Evolutionary conservation across 2,888 invertebrate species (phyloP).

Genomic region (Cryptocheilus praepositus): DNA sequence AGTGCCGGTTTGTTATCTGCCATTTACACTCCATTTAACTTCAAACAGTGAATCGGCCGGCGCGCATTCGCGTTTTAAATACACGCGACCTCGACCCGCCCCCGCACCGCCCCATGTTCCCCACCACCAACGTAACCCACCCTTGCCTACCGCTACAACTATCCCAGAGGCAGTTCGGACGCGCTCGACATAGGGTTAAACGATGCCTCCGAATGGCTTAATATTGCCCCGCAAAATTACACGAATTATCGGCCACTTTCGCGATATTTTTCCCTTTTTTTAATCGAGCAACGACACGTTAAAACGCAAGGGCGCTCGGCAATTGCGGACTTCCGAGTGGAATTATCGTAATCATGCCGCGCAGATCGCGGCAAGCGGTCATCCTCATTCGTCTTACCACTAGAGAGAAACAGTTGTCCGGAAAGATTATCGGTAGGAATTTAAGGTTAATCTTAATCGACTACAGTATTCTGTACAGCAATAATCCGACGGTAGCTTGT

Average conservation of each 20-base stretch:
- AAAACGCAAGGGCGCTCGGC: slow-evolving; percentile 10
- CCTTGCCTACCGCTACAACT: slow-evolving; percentile 10
- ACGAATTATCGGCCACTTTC: slow-evolving; percentile 57
- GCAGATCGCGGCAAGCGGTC: too few relatives aligned
- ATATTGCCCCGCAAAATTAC: slow-evolving; percentile 61
- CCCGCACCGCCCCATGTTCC: slow-evolving; percentile 33
- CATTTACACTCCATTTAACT: slow-evolving; percentile 75
- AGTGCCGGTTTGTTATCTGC: slow-evolving; percentile 75
- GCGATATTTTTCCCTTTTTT: slow-evolving; percentile 1
- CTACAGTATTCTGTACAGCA: slow-evolving; percentile 65
- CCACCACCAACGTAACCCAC: slow-evolving; percentile 18
- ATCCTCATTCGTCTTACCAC: too few relatives aligned
- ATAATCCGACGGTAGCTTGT: slow-evolving; percentile 55
- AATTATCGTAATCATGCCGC: slow-evolving; percentile 13
- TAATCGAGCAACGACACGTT: neutral
- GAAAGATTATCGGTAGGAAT: too few relatives aligned
- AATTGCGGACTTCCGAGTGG: neutral
- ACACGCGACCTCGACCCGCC: slow-evolving; percentile 63
- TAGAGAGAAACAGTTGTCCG: too few relatives aligned
- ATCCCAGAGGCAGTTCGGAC: slow-evolving; percentile 22
- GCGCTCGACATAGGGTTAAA: slow-evolving; percentile 68
- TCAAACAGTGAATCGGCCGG: slow-evolving; percentile 73
- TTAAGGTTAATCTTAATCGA: slow-evolving; percentile 15
- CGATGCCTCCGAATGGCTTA: slow-evolving; percentile 58
- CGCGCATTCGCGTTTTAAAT: slow-evolving; percentile 72